Evolutionary conservation across 2,888 invertebrate genomes (phyloP).

Genomic region (Neocrepidodera transversa): DNA sequence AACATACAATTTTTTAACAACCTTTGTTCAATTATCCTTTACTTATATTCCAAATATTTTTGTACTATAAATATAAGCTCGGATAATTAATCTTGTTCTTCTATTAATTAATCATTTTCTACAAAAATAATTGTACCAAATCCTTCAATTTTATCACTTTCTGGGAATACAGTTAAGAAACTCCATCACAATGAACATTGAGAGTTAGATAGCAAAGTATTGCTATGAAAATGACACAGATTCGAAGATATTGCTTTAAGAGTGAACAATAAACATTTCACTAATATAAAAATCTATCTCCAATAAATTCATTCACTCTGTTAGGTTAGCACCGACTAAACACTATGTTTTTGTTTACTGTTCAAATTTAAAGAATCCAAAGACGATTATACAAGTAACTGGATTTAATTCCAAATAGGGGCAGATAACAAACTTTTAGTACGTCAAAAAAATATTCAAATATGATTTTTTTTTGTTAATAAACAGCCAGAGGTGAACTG

Average conservation of each 20-base stretch:
- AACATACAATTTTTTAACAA: too few relatives aligned
- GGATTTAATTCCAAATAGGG: background rate
- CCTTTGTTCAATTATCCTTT: too few relatives aligned
- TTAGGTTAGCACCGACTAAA: background rate
- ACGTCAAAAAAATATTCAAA: too few relatives aligned
- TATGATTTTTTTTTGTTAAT: too few relatives aligned
- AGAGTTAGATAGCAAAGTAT: background rate
- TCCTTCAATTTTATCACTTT: constrained; percentile 1
- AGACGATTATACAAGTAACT: background rate
- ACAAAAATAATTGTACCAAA: background rate
- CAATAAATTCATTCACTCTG: background rate
- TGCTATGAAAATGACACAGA: constrained; percentile 2
- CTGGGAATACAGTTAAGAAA: background rate
- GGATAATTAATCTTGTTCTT: too few relatives aligned
- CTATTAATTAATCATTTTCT: background rate
- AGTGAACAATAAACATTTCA: constrained; percentile 1
- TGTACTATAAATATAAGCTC: too few relatives aligned
- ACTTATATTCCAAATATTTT: too few relatives aligned
- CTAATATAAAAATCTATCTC: background rate
- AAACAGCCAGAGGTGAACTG: too few relatives aligned
- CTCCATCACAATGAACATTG: background rate
- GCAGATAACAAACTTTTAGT: too few relatives aligned
- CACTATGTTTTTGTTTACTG: background rate
- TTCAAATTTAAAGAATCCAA: background rate
- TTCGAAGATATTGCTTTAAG: background rate